A percentile compares a stretch with the other conserved stretches of the same genome.
phyloP scores from a whole-genome alignment of 2,888 invertebrate genomes.

The Nephrocerus scutellatus region DNA sequence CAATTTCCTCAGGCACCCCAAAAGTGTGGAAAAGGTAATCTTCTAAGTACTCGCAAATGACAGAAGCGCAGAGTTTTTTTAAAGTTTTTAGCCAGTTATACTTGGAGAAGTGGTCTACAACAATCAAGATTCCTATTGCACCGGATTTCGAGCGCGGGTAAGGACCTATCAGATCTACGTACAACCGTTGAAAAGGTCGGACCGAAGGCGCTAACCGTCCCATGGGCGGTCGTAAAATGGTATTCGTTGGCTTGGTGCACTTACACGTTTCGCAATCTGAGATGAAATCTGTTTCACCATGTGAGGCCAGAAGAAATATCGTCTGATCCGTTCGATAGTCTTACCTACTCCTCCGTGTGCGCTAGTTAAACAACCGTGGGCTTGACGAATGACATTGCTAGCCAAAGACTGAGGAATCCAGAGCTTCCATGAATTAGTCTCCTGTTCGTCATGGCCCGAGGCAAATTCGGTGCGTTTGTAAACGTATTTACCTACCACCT shows the following conservation, averaged over 20 bases:
- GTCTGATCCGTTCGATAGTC: constrained; percentile 7
- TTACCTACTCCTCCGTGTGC: constrained; percentile 8
- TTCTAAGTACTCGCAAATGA: constrained; percentile 3
- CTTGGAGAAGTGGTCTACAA: constrained; percentile 15
- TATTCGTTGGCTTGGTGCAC: constrained; percentile 1
- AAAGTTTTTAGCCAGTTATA: constrained; percentile 9
- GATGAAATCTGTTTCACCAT: constrained; percentile 6
- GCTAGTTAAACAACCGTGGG: constrained; percentile 4
- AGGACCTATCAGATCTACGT: constrained; percentile 12
- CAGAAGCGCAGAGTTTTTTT: constrained; percentile 6
- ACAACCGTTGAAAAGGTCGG: constrained; percentile 14
- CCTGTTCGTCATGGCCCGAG: constrained; percentile 3
- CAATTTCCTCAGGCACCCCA: constrained; percentile 24
- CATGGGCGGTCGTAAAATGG: background rate
- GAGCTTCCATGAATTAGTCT: constrained; percentile 5
- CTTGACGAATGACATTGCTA: background rate
- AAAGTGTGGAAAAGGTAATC: constrained; percentile 24
- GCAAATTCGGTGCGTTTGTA: constrained; percentile 7
- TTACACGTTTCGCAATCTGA: constrained; percentile 2
- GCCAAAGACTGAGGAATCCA: constrained; percentile 2
- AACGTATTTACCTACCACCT: constrained; percentile 1
- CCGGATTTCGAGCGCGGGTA: constrained; percentile 11
- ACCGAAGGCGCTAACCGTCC: too few species aligned
- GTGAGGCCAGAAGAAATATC: constrained; percentile 13
- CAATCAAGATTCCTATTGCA: constrained; percentile 9